Evolutionary conservation across 2,888 invertebrate species (phyloP), one percentile per base, ranked within the genome.

Genomic region (Lepidochrysops patricia): DNA sequence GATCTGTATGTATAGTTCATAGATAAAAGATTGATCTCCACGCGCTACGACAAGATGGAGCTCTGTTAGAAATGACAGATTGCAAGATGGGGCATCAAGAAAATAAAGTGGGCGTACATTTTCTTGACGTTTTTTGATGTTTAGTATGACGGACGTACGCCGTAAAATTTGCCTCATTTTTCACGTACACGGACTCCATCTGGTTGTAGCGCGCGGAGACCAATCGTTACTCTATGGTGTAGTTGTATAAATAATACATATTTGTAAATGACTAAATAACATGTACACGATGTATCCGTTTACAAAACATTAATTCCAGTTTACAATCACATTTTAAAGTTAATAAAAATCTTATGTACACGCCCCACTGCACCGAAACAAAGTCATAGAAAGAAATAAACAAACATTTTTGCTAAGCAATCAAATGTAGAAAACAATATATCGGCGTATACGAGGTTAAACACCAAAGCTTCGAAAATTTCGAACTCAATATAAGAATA

Each of bases 311-410:
- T 70, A 71, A 73, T 69, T 68, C 68, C 66, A 71, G 66, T 67
- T 70, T 60, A 67, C 61, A 62, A 57, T 64, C 62, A 62, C 56
- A 62, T 54, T 63, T 58, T 60, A 58, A 57, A 64, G 73, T 82
- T 80, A 83, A 84, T 82, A 84, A 84, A 64, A 85, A 82, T 87
- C 87, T 88, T 88, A 88, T 88, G 77, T 88, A 88, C 88, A 88
- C 73, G 71, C 73, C 73, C 73, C 76, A 74, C 73, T 72, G 73
- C 43, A 19, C 69, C 69, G 77, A 82, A 82, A 84, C 77, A 81
- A 80, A 67, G 71, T 68, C 65, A 70, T 70, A 71, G 67, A 71
- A 71, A 72, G 74, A 72, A 72, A 74, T 71, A 77, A 71, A 75
- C 67, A 65, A 77, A 77, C 68, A 65, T 72, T 75, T 77, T 84